Percentiles rank a stretch among this genome's conserved stretches.
phyloP scores from a whole-genome alignment of 2,888 invertebrate genomes.

The Lasioglossum leucozonium region DNA sequence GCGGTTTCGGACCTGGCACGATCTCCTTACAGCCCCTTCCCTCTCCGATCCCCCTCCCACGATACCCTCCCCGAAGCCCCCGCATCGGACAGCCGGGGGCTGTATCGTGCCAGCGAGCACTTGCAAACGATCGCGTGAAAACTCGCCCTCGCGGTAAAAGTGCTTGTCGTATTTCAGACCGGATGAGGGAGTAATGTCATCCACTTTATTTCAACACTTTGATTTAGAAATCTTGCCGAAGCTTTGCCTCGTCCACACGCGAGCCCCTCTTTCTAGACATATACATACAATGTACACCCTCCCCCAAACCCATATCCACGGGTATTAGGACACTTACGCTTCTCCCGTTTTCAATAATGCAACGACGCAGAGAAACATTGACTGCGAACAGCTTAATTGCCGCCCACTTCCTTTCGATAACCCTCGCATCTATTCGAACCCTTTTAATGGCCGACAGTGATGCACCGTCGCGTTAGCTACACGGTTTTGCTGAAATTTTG shows the following conservation, averaged over 20 bases:
- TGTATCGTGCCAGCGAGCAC: constrained; percentile 22
- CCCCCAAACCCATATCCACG: no score
- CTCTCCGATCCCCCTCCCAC: background rate
- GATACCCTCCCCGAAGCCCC: background rate
- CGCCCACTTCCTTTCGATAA: background rate
- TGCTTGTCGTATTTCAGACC: constrained; percentile 32
- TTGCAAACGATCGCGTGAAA: constrained; percentile 46
- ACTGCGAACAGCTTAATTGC: background rate
- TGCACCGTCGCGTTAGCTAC: background rate
- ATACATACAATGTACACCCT: background rate
- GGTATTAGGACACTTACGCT: background rate
- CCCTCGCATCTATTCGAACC: background rate
- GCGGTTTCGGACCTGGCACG: constrained; percentile 11
- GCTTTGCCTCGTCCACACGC: background rate
- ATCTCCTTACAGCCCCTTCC: background rate
- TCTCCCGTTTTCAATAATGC: background rate
- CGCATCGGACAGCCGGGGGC: background rate
- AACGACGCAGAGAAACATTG: background rate
- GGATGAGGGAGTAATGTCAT: constrained; percentile 4
- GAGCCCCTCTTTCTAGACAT: background rate
- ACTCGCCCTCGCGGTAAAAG: constrained; percentile 8
- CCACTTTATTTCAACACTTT: constrained; percentile 5
- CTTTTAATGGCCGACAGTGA: background rate
- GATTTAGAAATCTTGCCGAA: background rate
- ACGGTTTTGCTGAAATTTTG: background rate